These are phyloP conservation scores for Eulemur mongoz DNA, from an alignment of 2,797 vertebrate genomes.

Conservation along the genomic window DNA sequence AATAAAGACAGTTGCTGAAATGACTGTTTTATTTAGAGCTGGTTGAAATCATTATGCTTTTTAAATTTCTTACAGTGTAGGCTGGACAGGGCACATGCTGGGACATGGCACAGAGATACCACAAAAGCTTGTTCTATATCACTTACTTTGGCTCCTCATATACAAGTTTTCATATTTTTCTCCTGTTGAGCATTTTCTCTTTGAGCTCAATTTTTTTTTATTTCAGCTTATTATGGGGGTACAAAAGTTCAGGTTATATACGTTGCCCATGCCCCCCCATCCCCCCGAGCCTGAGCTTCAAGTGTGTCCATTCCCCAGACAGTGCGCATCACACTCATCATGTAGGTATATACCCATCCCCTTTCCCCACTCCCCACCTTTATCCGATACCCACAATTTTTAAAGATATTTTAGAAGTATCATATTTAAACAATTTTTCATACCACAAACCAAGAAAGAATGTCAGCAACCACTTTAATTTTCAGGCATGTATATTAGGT, in stretches of 20 bases:
- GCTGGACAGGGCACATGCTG: not conserved
- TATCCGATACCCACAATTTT: not conserved
- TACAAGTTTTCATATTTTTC: not conserved
- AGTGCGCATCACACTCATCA: too few species aligned
- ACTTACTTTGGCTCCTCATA: not conserved
- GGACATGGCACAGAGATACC: not conserved
- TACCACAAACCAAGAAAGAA: not conserved
- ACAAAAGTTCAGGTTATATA: too few species aligned
- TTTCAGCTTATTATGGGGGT: too few species aligned
- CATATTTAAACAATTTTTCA: not conserved
- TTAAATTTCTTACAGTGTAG: not conserved
- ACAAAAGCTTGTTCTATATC: not conserved
- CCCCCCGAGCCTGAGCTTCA: too few species aligned
- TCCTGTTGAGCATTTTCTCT: not conserved
- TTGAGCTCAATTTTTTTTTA: not conserved
- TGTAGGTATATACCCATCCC: too few species aligned
- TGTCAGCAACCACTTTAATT: not conserved
- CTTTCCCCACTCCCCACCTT: too few species aligned
- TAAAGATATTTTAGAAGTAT: not conserved
- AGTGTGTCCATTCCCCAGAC: too few species aligned
- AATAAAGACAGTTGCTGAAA: not conserved
- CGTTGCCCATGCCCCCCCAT: too few species aligned
- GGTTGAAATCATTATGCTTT: not conserved
- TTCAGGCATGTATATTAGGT: not conserved
- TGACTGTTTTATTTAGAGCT: not conserved